A percentile compares a stretch with the other conserved stretches of the same genome.
These are phyloP conservation scores for Tanaodytes sp. DNA, from an alignment of 2,888 invertebrate genomes.

Conservation along the genomic window DNA sequence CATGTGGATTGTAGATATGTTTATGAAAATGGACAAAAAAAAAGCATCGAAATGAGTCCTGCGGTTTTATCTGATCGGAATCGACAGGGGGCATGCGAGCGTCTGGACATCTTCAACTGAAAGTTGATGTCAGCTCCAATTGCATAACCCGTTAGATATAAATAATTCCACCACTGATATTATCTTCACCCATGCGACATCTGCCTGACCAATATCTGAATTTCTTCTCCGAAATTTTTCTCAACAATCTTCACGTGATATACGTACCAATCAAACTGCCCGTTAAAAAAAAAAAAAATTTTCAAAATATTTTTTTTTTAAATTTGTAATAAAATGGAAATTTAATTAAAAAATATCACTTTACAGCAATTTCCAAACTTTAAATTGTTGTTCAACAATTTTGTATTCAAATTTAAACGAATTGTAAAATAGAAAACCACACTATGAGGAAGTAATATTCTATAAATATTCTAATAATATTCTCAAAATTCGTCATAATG, in stretches of 20 bases:
- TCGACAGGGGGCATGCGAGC: slow-evolving; percentile 58
- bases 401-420: too few relatives aligned
- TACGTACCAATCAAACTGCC: too few relatives aligned
- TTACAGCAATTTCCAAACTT: too few relatives aligned
- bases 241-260: slow-evolving; percentile 22
- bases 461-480: too few relatives aligned
- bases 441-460: too few relatives aligned
- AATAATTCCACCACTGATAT: slow-evolving; percentile 63
- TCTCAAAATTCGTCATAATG: too few relatives aligned
- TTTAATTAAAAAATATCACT: too few relatives aligned
- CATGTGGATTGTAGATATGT: slow-evolving; percentile 46
- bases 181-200: slow-evolving; percentile 57
- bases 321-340: too few relatives aligned
- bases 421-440: too few relatives aligned
- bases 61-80: slow-evolving; percentile 62
- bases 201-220: slow-evolving; percentile 31
- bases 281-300: too few relatives aligned
- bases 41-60: slow-evolving; percentile 40
- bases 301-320: too few relatives aligned
- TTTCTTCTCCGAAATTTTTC: slow-evolving; percentile 23
- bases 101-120: slow-evolving; percentile 53
- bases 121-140: slow-evolving; percentile 54
- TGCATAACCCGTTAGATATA: slow-evolving; percentile 67
- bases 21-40: slow-evolving; percentile 30
- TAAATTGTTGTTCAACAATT: too few relatives aligned